A percentile compares a stretch with the other conserved stretches of the same genome.
phyloP scores from a whole-genome alignment of 2,113 vertebrate species.

The Lichenostomus cassidix region DNA sequence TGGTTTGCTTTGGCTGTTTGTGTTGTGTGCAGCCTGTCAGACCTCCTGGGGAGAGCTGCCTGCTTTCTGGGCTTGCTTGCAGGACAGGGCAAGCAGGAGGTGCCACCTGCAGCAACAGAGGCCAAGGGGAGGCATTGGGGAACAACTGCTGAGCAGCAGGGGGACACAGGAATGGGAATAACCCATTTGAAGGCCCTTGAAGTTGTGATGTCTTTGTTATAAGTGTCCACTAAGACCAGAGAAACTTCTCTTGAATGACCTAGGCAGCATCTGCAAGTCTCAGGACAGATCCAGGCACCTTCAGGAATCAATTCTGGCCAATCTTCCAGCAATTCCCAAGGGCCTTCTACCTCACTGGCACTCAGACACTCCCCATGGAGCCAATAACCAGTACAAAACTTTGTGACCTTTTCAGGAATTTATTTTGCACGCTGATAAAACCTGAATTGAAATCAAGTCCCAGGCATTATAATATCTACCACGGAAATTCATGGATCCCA shows the following conservation, averaged over 20 bases:
- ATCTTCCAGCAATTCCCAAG: background rate
- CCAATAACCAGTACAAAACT: background rate
- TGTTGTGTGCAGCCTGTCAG: background rate
- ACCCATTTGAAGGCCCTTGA: background rate
- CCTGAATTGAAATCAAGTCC: background rate
- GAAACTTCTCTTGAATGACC: background rate
- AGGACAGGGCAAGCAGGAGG: background rate
- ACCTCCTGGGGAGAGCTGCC: background rate
- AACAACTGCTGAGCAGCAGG: background rate
- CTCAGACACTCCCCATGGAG: fast-evolving
- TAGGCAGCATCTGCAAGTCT: background rate
- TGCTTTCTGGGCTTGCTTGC: background rate
- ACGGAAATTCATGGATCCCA: background rate
- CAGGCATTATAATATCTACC: fast-evolving
- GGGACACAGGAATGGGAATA: background rate
- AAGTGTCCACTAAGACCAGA: background rate
- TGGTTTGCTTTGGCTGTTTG: background rate
- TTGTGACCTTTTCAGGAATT: background rate
- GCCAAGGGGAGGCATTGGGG: background rate
- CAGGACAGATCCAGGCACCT: background rate
- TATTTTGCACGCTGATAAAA: background rate
- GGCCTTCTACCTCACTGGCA: fast-evolving
- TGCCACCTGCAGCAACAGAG: background rate
- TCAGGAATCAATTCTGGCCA: background rate
- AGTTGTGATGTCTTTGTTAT: background rate